Evolutionary conservation across 2,113 vertebrate genomes (phyloP).

Genomic region (Hyla sarda): DNA sequence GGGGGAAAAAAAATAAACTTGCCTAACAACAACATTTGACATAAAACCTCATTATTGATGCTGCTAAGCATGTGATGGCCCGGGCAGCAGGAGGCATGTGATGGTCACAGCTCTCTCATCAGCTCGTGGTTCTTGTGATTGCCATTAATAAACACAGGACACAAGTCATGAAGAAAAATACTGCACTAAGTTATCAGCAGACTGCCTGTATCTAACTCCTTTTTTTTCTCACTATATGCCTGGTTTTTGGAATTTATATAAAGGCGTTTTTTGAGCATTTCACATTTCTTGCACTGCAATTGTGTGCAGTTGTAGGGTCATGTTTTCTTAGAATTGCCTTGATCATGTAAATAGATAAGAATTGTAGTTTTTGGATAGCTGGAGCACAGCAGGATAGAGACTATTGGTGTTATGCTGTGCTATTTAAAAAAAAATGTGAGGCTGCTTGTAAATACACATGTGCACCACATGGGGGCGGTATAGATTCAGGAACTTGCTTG

Average conservation of each 20-base stretch:
- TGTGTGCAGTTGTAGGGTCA: no score
- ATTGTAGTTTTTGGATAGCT: no score
- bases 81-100: constrained; percentile 26
- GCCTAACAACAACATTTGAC: no score
- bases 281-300: no score
- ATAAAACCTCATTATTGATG: no score
- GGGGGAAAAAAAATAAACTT: no score
- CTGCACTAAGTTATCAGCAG: neutral
- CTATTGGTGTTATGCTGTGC: no score
- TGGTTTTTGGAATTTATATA: neutral
- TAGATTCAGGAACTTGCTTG: neutral
- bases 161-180: neutral
- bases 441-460: neutral
- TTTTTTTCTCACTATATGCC: neutral
- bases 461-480: constrained; percentile 31
- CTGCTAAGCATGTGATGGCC: constrained; percentile 2
- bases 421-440: no score
- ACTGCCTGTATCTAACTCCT: neutral
- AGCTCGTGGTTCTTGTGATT: constrained; percentile 28
- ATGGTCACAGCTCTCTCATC: constrained; percentile 26
- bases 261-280: neutral
- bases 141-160: neutral
- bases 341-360: neutral
- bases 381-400: no score
- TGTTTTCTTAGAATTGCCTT: no score